A percentile compares a stretch with the other conserved stretches of the same genome.
phyloP scores from a whole-genome alignment of 2,797 vertebrate genomes.

The Champsocephalus esox region DNA sequence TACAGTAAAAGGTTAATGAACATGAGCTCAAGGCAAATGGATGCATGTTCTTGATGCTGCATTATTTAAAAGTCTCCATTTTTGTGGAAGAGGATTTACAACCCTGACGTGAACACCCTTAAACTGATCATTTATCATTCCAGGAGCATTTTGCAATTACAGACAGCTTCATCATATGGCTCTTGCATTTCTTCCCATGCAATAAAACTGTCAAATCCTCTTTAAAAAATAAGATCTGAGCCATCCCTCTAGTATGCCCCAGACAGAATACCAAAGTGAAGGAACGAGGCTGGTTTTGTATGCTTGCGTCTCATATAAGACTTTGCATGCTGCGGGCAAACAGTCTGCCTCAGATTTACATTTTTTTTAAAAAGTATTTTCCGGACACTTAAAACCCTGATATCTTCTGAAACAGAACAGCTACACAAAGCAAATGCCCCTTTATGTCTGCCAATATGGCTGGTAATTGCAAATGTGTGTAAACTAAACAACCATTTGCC shows the following conservation, averaged over 20 bases:
- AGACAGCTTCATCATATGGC: slow-evolving; percentile 5
- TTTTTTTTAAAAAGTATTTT: slow-evolving; percentile 9
- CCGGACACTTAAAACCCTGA: slow-evolving; percentile 45
- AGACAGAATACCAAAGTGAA: slow-evolving; percentile 52
- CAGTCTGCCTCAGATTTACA: slow-evolving; percentile 32
- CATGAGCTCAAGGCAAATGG: neutral
- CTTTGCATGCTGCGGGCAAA: slow-evolving; percentile 45
- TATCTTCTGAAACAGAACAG: slow-evolving; percentile 54
- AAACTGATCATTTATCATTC: slow-evolving; percentile 28
- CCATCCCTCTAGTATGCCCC: slow-evolving; percentile 42
- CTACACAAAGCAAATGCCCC: slow-evolving; percentile 47
- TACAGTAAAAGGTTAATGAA: slow-evolving; percentile 15
- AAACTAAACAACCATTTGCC: slow-evolving; percentile 64
- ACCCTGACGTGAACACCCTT: neutral
- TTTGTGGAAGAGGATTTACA: slow-evolving; percentile 7
- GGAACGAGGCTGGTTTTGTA: slow-evolving; percentile 54
- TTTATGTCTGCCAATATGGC: slow-evolving; percentile 53
- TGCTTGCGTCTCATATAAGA: slow-evolving; percentile 40
- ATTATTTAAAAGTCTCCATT: slow-evolving; percentile 16
- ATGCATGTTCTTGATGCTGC: neutral
- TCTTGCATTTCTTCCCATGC: slow-evolving; percentile 21
- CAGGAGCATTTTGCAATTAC: slow-evolving; percentile 36
- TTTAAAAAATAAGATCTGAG: slow-evolving; percentile 44
- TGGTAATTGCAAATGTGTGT: slow-evolving; percentile 66
- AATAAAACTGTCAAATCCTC: slow-evolving; percentile 53